A percentile compares a stretch with the other conserved stretches of the same genome.
These are phyloP conservation scores for Takifugu rubripes DNA, from an alignment of 2,797 vertebrate genomes.

Conservation along the genomic window DNA sequence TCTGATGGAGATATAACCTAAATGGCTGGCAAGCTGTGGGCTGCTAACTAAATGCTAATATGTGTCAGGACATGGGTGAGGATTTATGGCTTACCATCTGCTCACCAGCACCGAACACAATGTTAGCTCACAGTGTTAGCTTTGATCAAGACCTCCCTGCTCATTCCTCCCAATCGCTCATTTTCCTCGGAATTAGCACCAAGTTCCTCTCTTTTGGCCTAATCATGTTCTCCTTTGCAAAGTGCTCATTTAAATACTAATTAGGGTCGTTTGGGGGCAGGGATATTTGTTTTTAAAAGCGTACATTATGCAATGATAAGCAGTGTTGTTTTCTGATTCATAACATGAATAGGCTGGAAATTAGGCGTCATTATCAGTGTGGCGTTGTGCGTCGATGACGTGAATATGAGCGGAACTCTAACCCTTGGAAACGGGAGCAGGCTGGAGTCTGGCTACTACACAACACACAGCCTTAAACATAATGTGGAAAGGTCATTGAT, in stretches of 20 bases:
- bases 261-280: slow-evolving; percentile 43
- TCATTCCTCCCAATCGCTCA: slow-evolving; percentile 79
- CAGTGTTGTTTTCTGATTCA: slow-evolving; percentile 40
- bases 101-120: slow-evolving; percentile 79
- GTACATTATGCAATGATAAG: slow-evolving; percentile 41
- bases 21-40: slow-evolving; percentile 81
- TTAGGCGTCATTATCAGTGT: slow-evolving; percentile 17
- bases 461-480: slow-evolving; percentile 55
- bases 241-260: slow-evolving; percentile 61
- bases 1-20: slow-evolving; percentile 82
- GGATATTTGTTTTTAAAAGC: slow-evolving; percentile 41
- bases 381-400: not conserved
- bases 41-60: slow-evolving; percentile 83
- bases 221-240: slow-evolving; percentile 57
- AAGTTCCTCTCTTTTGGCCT: slow-evolving; percentile 55
- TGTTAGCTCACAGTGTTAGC: slow-evolving; percentile 82
- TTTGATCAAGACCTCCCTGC: slow-evolving; percentile 80
- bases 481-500: slow-evolving; percentile 54
- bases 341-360: slow-evolving; percentile 29
- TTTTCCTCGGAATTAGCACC: slow-evolving; percentile 70
- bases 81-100: slow-evolving; percentile 84
- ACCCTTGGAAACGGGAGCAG: slow-evolving; percentile 2
- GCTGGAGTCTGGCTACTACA: slow-evolving; percentile 17
- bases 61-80: slow-evolving; percentile 76
- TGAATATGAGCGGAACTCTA: slow-evolving; percentile 2